Percentiles rank a stretch among this genome's conserved stretches.
phyloP scores from a whole-genome alignment of 2,113 vertebrate species.

The Etheostoma spectabile region DNA sequence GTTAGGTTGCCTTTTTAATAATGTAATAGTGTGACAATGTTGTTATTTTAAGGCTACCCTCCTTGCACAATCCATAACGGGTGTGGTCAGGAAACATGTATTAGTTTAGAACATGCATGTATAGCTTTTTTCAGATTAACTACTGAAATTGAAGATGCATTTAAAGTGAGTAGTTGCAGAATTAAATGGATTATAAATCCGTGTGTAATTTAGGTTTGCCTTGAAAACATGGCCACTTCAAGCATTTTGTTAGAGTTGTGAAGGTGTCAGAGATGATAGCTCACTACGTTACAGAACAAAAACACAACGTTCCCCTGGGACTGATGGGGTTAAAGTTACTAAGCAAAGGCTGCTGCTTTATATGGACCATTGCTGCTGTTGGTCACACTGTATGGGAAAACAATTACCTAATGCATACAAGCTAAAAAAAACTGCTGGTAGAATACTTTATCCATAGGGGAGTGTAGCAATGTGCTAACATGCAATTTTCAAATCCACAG shows the following conservation, averaged over 20 bases:
- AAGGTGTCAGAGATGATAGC: neutral
- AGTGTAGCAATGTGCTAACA: neutral
- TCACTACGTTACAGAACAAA: neutral
- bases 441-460: neutral
- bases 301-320: neutral
- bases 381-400: neutral
- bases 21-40: neutral
- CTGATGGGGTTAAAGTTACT: no score
- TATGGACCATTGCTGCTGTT: neutral
- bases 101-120: neutral
- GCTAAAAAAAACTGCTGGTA: neutral
- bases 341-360: neutral
- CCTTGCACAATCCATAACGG: neutral
- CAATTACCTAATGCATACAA: neutral
- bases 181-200: no score
- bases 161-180: neutral
- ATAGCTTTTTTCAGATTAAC: neutral
- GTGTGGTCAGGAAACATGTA: slow-evolving; percentile 38
- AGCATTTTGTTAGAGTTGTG: neutral
- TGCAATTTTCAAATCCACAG: neutral
- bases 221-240: neutral
- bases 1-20: neutral
- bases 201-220: no score
- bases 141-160: neutral
- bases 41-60: slow-evolving; percentile 53